Percentiles rank a stretch among this genome's conserved stretches.
These are phyloP conservation scores for Germaria angustata DNA, from an alignment of 2,888 invertebrate genomes.

Conservation along the genomic window DNA sequence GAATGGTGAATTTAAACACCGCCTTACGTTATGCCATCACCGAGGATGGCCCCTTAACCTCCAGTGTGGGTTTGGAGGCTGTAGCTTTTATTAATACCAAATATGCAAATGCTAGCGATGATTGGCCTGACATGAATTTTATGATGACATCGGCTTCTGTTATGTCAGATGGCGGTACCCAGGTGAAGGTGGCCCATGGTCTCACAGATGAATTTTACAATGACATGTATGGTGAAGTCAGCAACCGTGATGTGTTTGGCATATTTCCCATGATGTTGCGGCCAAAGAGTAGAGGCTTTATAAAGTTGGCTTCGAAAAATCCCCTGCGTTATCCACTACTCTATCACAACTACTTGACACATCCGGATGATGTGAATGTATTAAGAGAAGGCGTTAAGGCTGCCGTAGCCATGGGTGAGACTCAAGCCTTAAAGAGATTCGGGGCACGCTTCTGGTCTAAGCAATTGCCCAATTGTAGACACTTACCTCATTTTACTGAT, in stretches of 20 bases:
- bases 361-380: conserved; percentile 91
- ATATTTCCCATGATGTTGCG: conserved; percentile 94
- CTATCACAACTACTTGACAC: conserved; percentile 94
- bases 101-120: conserved; percentile 91
- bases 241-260: conserved; percentile 88
- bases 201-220: conserved; percentile 90
- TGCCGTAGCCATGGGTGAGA: conserved; percentile 89
- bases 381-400: conserved; percentile 93
- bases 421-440: conserved; percentile 88
- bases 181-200: conserved; percentile 90
- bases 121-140: conserved; percentile 95
- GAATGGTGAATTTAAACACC: conserved; percentile 90
- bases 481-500: conserved; percentile 87
- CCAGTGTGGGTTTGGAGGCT: conserved; percentile 92
- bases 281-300: conserved; percentile 90
- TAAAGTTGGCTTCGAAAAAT: conserved; percentile 86
- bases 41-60: conserved; percentile 93
- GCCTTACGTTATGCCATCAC: conserved; percentile 90
- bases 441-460: conserved; percentile 88
- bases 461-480: conserved; percentile 90
- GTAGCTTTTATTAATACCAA: conserved; percentile 94
- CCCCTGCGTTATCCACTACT: conserved; percentile 91
- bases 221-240: conserved; percentile 86
- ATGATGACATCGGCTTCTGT: conserved; percentile 92
- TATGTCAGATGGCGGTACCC: conserved; percentile 90